Percentiles rank a stretch among this genome's conserved stretches.
These are phyloP conservation scores for Sebastes hubbsi DNA, from an alignment of 2,797 vertebrate species.

Conservation along the genomic window DNA sequence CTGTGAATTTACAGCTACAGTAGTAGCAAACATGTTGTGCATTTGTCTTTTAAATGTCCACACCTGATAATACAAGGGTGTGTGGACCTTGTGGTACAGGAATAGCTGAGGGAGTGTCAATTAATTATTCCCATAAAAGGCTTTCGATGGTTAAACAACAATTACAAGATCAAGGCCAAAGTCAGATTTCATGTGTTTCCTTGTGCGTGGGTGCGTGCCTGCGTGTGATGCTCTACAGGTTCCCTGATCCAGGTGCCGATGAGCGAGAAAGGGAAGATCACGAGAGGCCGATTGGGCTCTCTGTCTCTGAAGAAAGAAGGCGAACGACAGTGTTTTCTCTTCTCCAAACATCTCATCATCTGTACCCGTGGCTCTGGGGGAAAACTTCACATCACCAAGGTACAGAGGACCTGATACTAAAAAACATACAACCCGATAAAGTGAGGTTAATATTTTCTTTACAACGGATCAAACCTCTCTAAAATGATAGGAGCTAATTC, in stretches of 20 bases:
- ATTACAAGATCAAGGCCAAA: not conserved
- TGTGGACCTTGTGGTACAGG: not conserved
- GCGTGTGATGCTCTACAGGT: constrained; percentile 74
- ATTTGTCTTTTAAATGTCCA: not conserved
- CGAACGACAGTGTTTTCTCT: constrained; percentile 96
- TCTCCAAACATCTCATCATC: constrained; percentile 98
- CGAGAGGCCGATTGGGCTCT: constrained; percentile 92
- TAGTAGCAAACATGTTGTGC: not conserved
- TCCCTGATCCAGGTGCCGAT: constrained; percentile 97
- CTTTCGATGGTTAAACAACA: not conserved
- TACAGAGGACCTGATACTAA: constrained; percentile 45
- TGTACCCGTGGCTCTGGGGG: constrained; percentile 95
- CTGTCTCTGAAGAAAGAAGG: constrained; percentile 96
- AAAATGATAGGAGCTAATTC: not conserved
- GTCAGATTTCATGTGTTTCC: not conserved
- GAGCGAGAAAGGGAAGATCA: constrained; percentile 96
- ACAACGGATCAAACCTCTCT: not conserved
- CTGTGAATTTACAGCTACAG: not conserved
- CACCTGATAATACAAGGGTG: not conserved
- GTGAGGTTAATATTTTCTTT: not conserved
- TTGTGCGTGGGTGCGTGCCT: not conserved
- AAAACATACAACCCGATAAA: not conserved
- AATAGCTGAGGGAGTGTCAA: not conserved
- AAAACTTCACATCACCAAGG: constrained; percentile 97
- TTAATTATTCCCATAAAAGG: not conserved